Percentiles rank a stretch among this genome's conserved stretches.
These are phyloP conservation scores for Ceyx melanurus DNA, from an alignment of 2,113 vertebrate genomes.

Conservation along the genomic window DNA sequence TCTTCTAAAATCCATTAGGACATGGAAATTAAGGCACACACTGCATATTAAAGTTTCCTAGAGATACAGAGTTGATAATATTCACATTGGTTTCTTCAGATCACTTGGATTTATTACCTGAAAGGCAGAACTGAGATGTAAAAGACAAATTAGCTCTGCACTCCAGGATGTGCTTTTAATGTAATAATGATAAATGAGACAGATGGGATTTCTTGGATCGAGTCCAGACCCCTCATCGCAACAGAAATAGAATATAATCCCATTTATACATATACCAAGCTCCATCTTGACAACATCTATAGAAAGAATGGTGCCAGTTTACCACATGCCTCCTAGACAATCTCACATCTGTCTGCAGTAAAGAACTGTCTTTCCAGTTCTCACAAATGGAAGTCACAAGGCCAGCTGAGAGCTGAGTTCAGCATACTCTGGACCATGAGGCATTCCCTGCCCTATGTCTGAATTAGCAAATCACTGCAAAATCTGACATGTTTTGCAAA, in stretches of 20 bases:
- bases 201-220: conserved; percentile 21
- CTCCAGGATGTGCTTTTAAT: conserved; percentile 26
- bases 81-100: not conserved
- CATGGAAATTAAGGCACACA: not conserved
- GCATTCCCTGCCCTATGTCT: not conserved
- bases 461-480: not conserved
- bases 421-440: not conserved
- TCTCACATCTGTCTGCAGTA: not conserved
- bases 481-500: not conserved
- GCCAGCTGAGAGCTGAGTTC: not conserved
- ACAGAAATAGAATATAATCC: conserved; percentile 19
- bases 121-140: conserved; percentile 10
- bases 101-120: not conserved
- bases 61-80: not conserved
- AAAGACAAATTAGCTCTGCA: conserved; percentile 10
- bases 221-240: conserved; percentile 6
- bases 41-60: not conserved
- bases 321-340: not conserved
- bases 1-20: not conserved
- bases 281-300: not conserved
- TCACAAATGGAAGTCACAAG: not conserved
- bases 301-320: not conserved
- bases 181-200: conserved; percentile 17
- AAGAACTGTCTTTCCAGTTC: not conserved
- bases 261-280: not conserved